Evolutionary conservation across 2,888 invertebrate genomes (phyloP).

Genomic region (Eucera pruinosa): DNA sequence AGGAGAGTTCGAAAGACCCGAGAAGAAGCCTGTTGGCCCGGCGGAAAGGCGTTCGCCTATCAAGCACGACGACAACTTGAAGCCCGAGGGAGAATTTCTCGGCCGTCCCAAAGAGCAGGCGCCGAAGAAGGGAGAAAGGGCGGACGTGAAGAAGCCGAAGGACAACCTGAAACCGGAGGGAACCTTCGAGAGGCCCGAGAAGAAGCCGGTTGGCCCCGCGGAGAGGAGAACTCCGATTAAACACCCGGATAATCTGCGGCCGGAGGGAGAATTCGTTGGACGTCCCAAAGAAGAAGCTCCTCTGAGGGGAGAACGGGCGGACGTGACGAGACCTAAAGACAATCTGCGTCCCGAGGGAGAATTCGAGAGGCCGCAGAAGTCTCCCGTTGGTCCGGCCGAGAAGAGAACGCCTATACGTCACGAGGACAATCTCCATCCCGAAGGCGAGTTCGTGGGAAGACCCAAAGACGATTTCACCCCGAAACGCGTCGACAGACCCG

Average conservation of each 20-base stretch:
- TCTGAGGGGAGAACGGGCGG: slow-evolving; percentile 80
- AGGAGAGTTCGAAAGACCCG: slow-evolving; percentile 82
- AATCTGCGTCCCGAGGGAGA: slow-evolving; percentile 81
- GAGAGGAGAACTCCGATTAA: slow-evolving; percentile 84
- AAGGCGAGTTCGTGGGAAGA: slow-evolving; percentile 86
- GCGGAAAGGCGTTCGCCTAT: slow-evolving; percentile 80
- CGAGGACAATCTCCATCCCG: slow-evolving; percentile 87
- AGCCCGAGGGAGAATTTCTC: slow-evolving; percentile 86
- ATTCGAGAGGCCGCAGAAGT: slow-evolving; percentile 75
- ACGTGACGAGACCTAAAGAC: slow-evolving; percentile 77
- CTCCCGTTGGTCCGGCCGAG: slow-evolving; percentile 80
- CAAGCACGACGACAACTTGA: slow-evolving; percentile 85
- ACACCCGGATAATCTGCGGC: slow-evolving; percentile 82
- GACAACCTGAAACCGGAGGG: slow-evolving; percentile 89
- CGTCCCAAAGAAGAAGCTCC: slow-evolving; percentile 66
- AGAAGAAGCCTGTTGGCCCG: slow-evolving; percentile 76
- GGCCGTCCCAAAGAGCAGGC: slow-evolving; percentile 83
- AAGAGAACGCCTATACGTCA: slow-evolving; percentile 85
- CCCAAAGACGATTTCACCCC: slow-evolving; percentile 86
- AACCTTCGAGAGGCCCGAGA: slow-evolving; percentile 85
- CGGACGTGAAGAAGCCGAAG: slow-evolving; percentile 81
- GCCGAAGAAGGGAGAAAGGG: slow-evolving; percentile 81
- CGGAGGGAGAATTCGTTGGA: slow-evolving; percentile 84
- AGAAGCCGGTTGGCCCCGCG: slow-evolving; percentile 83
- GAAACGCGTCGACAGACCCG: slow-evolving; percentile 86